A percentile compares a stretch with the other conserved stretches of the same genome.
Evolutionary conservation across 2,888 invertebrate genomes (phyloP).

Genomic region (Apamea epomidion): DNA sequence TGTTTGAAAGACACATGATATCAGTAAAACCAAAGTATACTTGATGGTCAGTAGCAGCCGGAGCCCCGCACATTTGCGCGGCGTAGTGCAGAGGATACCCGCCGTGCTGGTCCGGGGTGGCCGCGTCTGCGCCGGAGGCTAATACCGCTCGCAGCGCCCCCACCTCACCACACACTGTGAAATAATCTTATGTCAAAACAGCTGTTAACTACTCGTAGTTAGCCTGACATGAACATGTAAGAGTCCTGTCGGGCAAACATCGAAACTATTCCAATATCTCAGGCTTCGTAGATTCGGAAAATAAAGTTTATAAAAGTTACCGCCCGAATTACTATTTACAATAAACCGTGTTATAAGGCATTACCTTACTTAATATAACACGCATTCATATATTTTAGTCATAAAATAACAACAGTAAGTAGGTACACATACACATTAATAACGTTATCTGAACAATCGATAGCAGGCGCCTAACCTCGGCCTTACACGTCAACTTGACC

Average conservation of each 20-base stretch:
- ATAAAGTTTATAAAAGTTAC: background rate
- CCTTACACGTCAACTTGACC: constrained; percentile 64
- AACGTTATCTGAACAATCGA: constrained; percentile 23
- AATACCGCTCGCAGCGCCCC: constrained; percentile 96
- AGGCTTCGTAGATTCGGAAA: background rate
- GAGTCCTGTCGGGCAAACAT: background rate
- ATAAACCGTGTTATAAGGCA: background rate
- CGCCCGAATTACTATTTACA: background rate
- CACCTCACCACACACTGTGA: constrained; percentile 97
- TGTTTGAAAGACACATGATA: background rate
- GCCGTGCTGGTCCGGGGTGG: constrained; percentile 97
- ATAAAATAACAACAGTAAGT: constrained; percentile 18
- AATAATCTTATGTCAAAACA: constrained; percentile 1
- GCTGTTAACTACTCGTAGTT: too few relatives aligned
- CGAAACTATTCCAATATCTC: background rate
- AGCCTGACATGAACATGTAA: background rate
- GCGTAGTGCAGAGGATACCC: constrained; percentile 99
- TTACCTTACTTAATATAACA: constrained; percentile 14
- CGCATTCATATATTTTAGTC: background rate
- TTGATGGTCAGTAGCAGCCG: constrained; percentile 91
- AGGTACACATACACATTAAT: constrained; percentile 4
- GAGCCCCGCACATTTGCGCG: constrained; percentile 98
- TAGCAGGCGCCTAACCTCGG: constrained; percentile 23
- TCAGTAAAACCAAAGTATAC: constrained; percentile 64
- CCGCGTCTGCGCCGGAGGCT: constrained; percentile 96